A percentile compares a stretch with the other conserved stretches of the same genome.
Evolutionary conservation across 1,140 invertebrate species (phyloP).

Genomic region (Zaprionus camerounensis): DNA sequence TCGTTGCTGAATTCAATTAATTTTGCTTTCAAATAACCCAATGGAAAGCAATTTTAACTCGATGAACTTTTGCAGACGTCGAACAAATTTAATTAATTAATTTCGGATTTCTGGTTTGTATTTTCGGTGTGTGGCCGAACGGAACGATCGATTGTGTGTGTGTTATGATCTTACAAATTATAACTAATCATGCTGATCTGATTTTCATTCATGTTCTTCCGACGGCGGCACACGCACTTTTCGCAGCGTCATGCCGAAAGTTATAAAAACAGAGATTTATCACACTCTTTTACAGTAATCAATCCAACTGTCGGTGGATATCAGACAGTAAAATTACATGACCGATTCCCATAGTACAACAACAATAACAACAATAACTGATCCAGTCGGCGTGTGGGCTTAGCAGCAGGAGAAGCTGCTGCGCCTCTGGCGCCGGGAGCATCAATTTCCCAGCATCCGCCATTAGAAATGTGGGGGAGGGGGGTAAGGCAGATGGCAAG

Average conservation of each 20-base stretch:
- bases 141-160: conserved; percentile 46
- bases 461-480: not conserved
- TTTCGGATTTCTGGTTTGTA: conserved; percentile 10
- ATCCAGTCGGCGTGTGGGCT: not conserved
- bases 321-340: conserved; percentile 67
- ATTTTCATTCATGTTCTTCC: conserved; percentile 69
- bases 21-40: not conserved
- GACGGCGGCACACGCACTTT: conserved; percentile 26
- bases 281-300: conserved; percentile 80
- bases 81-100: conserved; percentile 72
- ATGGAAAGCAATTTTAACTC: not conserved
- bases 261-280: conserved; percentile 84
- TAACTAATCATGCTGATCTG: conserved; percentile 80
- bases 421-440: conserved; percentile 38
- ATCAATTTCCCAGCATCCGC: conserved; percentile 15
- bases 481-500: conserved; percentile 3
- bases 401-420: not conserved
- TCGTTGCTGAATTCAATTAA: not conserved
- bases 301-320: conserved; percentile 61
- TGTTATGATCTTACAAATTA: conserved; percentile 64
- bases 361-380: not conserved
- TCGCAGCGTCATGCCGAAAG: conserved; percentile 74
- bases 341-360: conserved; percentile 58
- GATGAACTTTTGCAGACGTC: not conserved
- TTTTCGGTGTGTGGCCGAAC: conserved; percentile 5